Evolutionary conservation across 2,888 invertebrate species (phyloP).

Genomic region (Lepidonotus clava): DNA sequence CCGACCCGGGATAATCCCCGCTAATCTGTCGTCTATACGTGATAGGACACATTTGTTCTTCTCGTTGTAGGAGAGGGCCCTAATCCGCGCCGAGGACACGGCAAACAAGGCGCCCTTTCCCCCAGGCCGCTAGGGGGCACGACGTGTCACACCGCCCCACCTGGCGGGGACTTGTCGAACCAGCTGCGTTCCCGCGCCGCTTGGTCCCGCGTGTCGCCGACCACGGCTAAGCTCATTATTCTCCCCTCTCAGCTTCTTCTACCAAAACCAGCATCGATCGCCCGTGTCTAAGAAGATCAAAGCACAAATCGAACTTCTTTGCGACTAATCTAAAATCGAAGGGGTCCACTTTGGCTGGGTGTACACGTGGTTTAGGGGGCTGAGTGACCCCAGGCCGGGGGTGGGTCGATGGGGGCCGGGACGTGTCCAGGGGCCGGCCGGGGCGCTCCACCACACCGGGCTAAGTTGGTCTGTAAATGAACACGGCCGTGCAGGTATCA

Average conservation of each 20-base stretch:
- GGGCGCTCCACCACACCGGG: too few relatives aligned
- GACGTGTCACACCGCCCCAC: too few relatives aligned
- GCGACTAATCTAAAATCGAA: neutral
- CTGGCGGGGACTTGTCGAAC: neutral
- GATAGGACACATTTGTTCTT: neutral
- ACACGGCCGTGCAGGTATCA: too few relatives aligned
- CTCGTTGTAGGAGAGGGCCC: neutral
- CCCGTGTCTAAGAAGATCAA: neutral
- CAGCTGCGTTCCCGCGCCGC: neutral
- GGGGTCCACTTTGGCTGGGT: neutral
- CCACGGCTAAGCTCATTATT: neutral
- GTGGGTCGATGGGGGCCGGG: neutral
- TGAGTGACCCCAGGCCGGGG: neutral
- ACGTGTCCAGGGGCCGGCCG: neutral
- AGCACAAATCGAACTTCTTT: neutral
- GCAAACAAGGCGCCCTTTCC: too few relatives aligned
- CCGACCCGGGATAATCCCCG: neutral
- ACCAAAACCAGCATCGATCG: neutral
- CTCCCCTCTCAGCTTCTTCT: neutral
- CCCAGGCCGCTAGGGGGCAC: too few relatives aligned
- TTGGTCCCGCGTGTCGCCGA: neutral
- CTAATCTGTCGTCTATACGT: neutral
- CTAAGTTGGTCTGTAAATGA: too few relatives aligned
- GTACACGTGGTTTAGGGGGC: neutral
- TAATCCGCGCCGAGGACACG: neutral